Base-by-base conservation (phyloP, 2,797 vertebrate genomes). In the Bovichtus diacanthus region DNA sequence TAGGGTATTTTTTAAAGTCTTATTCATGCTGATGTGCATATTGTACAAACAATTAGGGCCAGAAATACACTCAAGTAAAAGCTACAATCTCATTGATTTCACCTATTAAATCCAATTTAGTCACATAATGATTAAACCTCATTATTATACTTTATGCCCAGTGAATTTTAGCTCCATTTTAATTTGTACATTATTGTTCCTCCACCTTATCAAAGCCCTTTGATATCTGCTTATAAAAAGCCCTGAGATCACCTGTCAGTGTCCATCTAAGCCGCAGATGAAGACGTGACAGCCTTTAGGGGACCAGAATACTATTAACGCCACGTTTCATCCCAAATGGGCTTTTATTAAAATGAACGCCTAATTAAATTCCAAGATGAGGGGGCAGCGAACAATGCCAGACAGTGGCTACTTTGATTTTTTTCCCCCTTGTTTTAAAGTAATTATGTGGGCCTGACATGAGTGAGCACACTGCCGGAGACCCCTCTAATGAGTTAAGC, bases 331-430 rank as follows among this genome's bases (percentile, higher is more conserved):
- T 93, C 88, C 87, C 89, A 94, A 95, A 94, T 94, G 88, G 90
- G 90, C 91, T 94, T 95, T 93, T 95, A 95, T 95, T 95, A 93
- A 95, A 95, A 95, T 90, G 87, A 95, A 93, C 80, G 90, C 68
- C 90, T 95, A 95, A 96, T 95, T 95, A 95, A 95, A 95, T 95
- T 95, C 92, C 87, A 86, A 88, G 91, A 95, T 91, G 93, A 95
- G 93, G 89, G 90, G 92, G 85, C 88, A 83, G 91, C 51, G 93
- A 94, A 94, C 93, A 95, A 95, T 94, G 92, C 85, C 85, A 90
- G 93, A 92, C 90, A 93, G 87, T 83, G 91, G 93, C 93, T 90
- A 95, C 94, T 94, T 95, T 94, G 93, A 94, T 94, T 91, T 70
- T 73, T 65, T 60, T 13, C 76, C 70, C 68, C 70, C 89, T 94